Percentiles rank a stretch among this genome's conserved stretches.
phyloP scores from a whole-genome alignment of 1,140 invertebrate genomes.

The Chymomyza costata region DNA sequence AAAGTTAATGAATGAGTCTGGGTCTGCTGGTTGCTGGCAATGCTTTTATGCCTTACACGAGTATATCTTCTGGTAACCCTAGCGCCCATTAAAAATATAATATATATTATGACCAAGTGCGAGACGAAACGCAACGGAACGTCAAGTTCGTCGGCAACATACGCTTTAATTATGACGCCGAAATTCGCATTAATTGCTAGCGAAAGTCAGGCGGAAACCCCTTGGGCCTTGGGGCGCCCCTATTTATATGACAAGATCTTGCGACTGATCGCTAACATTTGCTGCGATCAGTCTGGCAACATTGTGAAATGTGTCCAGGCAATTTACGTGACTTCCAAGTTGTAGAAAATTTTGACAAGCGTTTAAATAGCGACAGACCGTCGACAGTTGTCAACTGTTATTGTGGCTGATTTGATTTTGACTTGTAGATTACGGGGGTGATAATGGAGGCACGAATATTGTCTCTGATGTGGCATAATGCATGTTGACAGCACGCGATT shows the following conservation, averaged over 20 bases:
- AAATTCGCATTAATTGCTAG: slow-evolving; percentile 68
- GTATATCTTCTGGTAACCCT: too few relatives aligned
- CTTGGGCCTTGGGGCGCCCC: too few relatives aligned
- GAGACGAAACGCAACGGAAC: slow-evolving; percentile 47
- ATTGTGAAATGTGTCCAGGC: too few relatives aligned
- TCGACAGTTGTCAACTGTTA: slow-evolving; percentile 69
- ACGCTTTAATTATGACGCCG: slow-evolving; percentile 70
- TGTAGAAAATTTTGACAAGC: slow-evolving; percentile 58
- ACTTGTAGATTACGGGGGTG: slow-evolving; percentile 45
- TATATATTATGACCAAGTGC: too few relatives aligned
- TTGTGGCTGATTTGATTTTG: slow-evolving; percentile 62
- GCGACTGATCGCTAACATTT: too few relatives aligned
- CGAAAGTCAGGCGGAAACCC: slow-evolving; percentile 51
- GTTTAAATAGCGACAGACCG: slow-evolving; percentile 58
- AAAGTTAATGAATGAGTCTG: slow-evolving; percentile 64
- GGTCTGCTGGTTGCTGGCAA: slow-evolving; percentile 1
- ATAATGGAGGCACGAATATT: too few relatives aligned
- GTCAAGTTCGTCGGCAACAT: slow-evolving; percentile 12
- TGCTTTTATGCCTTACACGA: too few relatives aligned
- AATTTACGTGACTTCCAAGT: too few relatives aligned
- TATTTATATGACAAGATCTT: too few relatives aligned
- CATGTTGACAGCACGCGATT: slow-evolving; percentile 55
- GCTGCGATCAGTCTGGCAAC: too few relatives aligned
- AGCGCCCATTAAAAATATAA: too few relatives aligned
- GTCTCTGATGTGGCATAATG: slow-evolving; percentile 58